phyloP scores from a whole-genome alignment of 2,888 invertebrate genomes.

The Muscina levida region DNA sequence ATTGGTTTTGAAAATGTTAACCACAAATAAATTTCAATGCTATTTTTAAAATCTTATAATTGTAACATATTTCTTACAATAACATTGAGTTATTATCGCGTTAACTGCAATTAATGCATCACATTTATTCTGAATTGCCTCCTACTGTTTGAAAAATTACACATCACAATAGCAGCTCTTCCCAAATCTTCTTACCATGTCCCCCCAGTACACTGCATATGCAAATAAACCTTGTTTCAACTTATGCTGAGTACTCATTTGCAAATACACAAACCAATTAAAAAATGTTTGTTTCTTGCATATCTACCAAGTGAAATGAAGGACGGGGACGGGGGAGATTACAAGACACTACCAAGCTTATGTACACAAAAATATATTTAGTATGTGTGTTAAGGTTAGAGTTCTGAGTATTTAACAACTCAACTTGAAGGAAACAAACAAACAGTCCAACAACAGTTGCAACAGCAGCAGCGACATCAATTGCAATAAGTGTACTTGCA shows the following conservation, averaged over 20 bases:
- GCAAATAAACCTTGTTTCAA: constrained; percentile 12
- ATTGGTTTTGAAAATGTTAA: too few relatives aligned
- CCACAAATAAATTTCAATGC: too few relatives aligned
- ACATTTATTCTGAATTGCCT: too few relatives aligned
- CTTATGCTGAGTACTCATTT: constrained; percentile 33
- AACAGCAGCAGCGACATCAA: neutral
- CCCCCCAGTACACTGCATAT: constrained; percentile 3
- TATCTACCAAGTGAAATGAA: neutral
- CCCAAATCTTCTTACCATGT: too few relatives aligned
- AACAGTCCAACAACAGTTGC: neutral
- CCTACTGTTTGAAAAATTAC: too few relatives aligned
- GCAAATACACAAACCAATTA: constrained; percentile 60
- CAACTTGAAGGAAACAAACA: constrained; percentile 46
- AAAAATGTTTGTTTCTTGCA: constrained; percentile 33
- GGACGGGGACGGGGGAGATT: neutral
- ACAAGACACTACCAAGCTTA: neutral
- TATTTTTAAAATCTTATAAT: too few relatives aligned
- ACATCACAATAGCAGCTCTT: too few relatives aligned
- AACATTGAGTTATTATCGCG: too few relatives aligned
- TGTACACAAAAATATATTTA: neutral
- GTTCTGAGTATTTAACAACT: constrained; percentile 41
- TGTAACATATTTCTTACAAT: too few relatives aligned
- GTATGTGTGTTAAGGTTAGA: constrained; percentile 53
- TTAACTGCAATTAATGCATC: too few relatives aligned
- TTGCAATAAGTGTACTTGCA: constrained; percentile 28